These are phyloP conservation scores for Chrysina gloriosa DNA, from an alignment of 2,888 invertebrate species.

Conservation along the genomic window DNA sequence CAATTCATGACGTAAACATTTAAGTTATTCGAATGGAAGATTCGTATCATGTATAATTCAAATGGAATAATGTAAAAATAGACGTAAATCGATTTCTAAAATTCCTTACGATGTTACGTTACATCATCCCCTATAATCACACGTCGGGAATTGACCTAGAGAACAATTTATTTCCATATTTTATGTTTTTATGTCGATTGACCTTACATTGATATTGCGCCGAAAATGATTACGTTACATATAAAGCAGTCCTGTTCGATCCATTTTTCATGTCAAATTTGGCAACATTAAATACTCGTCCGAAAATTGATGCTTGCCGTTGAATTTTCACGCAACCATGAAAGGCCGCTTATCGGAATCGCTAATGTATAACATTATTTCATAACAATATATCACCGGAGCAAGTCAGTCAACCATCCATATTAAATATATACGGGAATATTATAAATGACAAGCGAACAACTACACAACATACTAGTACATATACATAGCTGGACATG, in stretches of 20 bases:
- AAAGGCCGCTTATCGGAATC: constrained; percentile 26
- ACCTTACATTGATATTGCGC: no score
- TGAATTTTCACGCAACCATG: constrained; percentile 23
- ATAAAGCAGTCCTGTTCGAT: background rate
- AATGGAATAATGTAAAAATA: no score
- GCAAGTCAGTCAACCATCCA: constrained; percentile 20
- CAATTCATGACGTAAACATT: no score
- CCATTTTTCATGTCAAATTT: constrained; percentile 24
- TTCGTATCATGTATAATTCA: no score
- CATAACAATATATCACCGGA: constrained; percentile 21
- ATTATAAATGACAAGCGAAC: constrained; percentile 25
- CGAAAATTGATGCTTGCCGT: constrained; percentile 17
- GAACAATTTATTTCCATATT: no score
- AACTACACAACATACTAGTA: constrained; percentile 32
- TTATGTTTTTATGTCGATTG: no score
- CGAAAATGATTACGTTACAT: no score
- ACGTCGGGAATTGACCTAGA: no score
- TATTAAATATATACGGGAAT: constrained; percentile 31
- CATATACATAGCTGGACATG: background rate
- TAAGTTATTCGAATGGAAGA: no score
- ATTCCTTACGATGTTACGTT: no score
- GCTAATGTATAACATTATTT: constrained; percentile 29
- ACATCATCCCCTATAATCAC: no score
- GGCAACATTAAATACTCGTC: constrained; percentile 24
- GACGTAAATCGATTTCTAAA: no score